Evolutionary conservation across 1,140 invertebrate species (phyloP), one percentile per base, ranked within the genome.

Genomic region (Zelostemma sp.): DNA sequence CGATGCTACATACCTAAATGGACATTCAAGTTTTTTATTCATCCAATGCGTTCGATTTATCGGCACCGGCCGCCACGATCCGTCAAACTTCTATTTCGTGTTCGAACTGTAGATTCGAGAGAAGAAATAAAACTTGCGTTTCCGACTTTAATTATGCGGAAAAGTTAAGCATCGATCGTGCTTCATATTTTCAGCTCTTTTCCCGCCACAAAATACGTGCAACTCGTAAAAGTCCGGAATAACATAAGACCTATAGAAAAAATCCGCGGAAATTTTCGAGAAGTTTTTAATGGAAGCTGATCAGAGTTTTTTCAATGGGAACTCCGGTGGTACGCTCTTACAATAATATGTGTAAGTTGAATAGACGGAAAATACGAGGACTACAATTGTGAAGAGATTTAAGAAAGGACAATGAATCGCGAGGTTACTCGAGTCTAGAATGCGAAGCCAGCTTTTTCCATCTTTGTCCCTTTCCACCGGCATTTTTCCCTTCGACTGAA

Each of bases 351-450:
- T 56, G 51, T 31, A 61, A 53, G 35, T 67, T 40, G 51, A 57
- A 17, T 53, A 49, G 40, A 58, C 19, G 33, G 60, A 58, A 70
- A 70, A 65, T 70, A 56, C 58, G 53, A 19, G 1, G 17, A 3
- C 46, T 41, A 48, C 56, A 53, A 70, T 70, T 65, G 68, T 50
- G 43, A 54, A 45, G 51, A 65, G 58, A 61, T 65, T 70, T 58
- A 33, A 54, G 40, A 43, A 54, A 57, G 68, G 62, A 65, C 68
- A 58, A 70, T 70, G 67, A 70, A 70, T 70, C 54, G 47, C 61
- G 46, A 46, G 47, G 50, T 31, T 57, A 40, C 47, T 59, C 40
- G 21, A 12, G 33, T 56, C 21, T 38, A 15, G 41, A 45, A 41
- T 58, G 31, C 53, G 41, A 48, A 18, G 47, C 45, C 53, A 38